Evolutionary conservation across 2,797 vertebrate species (phyloP).

Genomic region (Columba guinea): DNA sequence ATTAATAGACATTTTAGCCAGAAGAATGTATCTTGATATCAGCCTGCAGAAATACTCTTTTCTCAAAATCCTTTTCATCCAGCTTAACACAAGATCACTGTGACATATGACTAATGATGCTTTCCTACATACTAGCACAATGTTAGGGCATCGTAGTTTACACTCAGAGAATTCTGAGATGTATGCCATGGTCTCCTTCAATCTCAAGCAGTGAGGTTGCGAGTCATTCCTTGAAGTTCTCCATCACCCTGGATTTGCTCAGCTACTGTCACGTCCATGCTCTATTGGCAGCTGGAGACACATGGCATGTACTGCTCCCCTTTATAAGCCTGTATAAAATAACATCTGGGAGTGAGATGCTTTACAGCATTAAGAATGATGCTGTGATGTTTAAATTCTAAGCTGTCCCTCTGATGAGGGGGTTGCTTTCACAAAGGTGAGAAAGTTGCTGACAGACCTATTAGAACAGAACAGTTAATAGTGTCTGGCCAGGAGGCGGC

Average conservation of each 20-base stretch:
- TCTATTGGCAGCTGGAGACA: neutral
- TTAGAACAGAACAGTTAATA: neutral
- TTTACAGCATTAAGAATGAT: neutral
- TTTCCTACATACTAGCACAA: neutral
- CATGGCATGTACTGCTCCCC: neutral
- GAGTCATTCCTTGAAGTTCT: neutral
- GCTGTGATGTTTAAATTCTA: neutral
- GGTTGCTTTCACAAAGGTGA: rapidly evolving
- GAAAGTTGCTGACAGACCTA: neutral
- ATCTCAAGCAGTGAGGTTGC: neutral
- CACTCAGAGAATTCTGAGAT: neutral
- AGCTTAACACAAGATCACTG: neutral
- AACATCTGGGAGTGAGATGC: neutral
- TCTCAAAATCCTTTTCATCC: neutral
- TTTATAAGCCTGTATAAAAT: rapidly evolving
- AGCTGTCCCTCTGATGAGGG: neutral
- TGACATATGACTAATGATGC: neutral
- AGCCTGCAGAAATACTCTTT: neutral
- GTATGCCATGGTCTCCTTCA: neutral
- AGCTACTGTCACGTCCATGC: rapidly evolving
- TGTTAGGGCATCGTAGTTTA: neutral
- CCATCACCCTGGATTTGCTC: neutral
- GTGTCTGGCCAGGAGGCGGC: neutral
- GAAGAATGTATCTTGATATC: neutral
- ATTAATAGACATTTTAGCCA: neutral